These are phyloP conservation scores for Catamblyrhynchus diadema DNA, from an alignment of 2,797 vertebrate species.

Conservation along the genomic window DNA sequence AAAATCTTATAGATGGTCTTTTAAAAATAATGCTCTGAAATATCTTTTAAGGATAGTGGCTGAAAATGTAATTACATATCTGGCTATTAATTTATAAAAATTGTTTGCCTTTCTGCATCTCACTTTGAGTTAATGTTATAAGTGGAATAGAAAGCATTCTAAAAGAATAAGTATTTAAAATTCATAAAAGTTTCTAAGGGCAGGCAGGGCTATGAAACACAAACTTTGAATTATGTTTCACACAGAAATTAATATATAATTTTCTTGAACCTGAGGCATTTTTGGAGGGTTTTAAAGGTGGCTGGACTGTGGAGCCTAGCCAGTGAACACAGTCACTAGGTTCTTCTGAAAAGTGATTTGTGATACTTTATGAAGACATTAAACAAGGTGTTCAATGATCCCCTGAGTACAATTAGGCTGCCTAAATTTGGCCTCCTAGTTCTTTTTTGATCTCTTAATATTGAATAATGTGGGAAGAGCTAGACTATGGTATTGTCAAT, in stretches of 20 bases:
- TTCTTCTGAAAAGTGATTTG: neutral
- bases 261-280: neutral
- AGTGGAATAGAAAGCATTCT: conserved; percentile 17
- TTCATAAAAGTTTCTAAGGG: neutral
- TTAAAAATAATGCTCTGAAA: conserved; percentile 50
- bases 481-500: neutral
- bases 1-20: conserved; percentile 55
- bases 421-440: neutral
- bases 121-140: neutral
- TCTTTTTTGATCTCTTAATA: neutral
- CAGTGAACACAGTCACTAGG: neutral
- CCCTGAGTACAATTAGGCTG: neutral
- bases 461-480: neutral
- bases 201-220: neutral
- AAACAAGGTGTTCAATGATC: neutral
- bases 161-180: neutral
- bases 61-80: conserved; percentile 19
- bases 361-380: neutral
- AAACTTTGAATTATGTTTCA: neutral
- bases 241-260: neutral
- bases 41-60: conserved; percentile 52
- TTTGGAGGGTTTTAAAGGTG: neutral
- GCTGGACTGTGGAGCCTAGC: neutral
- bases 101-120: conserved; percentile 17
- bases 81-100: conserved; percentile 27